A percentile compares a stretch with the other conserved stretches of the same genome.
These are phyloP conservation scores for Paramormyrops hopkinsi DNA, from an alignment of 2,797 vertebrate genomes.

Conservation along the genomic window DNA sequence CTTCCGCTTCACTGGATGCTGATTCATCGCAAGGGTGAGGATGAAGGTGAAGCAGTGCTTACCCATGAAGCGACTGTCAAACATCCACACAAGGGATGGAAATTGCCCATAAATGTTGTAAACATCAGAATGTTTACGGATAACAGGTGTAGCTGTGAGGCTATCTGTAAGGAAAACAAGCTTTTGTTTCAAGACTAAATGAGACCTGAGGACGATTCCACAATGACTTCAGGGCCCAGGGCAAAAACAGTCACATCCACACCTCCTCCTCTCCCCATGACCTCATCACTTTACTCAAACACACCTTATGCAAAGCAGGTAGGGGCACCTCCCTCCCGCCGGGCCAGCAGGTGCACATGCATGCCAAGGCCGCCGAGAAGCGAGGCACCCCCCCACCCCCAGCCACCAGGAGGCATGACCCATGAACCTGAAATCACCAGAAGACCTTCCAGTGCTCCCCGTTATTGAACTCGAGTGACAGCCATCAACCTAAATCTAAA, in stretches of 20 bases:
- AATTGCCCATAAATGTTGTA: neutral
- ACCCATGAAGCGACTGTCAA: neutral
- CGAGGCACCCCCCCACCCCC: neutral
- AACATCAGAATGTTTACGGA: neutral
- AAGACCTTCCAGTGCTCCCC: neutral
- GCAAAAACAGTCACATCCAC: neutral
- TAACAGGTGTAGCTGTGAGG: neutral
- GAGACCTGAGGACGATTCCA: neutral
- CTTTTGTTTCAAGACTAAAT: neutral
- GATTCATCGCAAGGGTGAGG: neutral
- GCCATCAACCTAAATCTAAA: neutral
- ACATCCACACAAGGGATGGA: neutral
- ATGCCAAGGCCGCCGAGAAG: neutral
- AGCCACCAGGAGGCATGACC: neutral
- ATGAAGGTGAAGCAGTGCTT: neutral
- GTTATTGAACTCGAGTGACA: neutral
- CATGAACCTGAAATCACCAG: neutral
- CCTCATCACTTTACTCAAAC: slow-evolving; percentile 44
- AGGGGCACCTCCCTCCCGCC: neutral
- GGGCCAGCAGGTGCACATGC: neutral
- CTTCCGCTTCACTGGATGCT: neutral
- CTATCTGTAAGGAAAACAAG: neutral
- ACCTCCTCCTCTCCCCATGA: slow-evolving; percentile 34
- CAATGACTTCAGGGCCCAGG: neutral
- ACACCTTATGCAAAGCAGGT: slow-evolving; percentile 50